Evolutionary conservation across 2,888 invertebrate species (phyloP), one percentile per base, ranked within the genome.

Genomic region (Odontocerum albicorne): DNA sequence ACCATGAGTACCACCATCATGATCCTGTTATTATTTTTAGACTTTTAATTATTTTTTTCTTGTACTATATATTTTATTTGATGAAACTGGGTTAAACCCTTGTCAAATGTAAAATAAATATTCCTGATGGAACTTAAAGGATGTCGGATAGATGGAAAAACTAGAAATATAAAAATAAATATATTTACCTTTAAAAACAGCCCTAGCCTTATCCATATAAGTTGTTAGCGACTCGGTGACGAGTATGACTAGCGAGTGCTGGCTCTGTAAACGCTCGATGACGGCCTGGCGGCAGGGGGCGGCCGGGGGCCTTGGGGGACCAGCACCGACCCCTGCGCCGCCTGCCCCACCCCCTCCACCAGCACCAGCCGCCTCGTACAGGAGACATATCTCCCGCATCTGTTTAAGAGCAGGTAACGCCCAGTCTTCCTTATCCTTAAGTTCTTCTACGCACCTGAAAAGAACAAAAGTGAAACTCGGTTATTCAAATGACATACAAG

Each of bases 361-460:
- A 63, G 81, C 83, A n/a, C 87, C 83, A 63, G 85, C 86, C 35
- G 90, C 86, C 77, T 96, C 96, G 70, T 96, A 97, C 63, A 96
- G 80, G 67, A 91, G 90, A 71, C 96, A 96, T 63, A 97, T 96
- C 72, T 97, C 96, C 27, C 92, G 84, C 70, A 97, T 96, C 74
- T 96, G 90, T 70, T 96, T 96, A 61, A 97, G 75, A 3, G 96
- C 95, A 1, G 97, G 96, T 64, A 97, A 71, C 15, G 92, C 96
- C 96, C 96, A 97, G 62, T 86, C 86, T 65, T 92, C 92, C 35
- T 87, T 87, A 46, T 84, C 86, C 70, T 92, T 91, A 56, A 97
- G 72, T 71, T 97, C 96, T 63, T 94, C 94, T n/a, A 97, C 95
- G 70, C 96, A 94, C 59, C 77, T 77, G 59, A 4, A 51, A 51